A percentile compares a stretch with the other conserved stretches of the same genome.
Evolutionary conservation across 2,888 invertebrate species (phyloP).

Genomic region (Molanna angustata): DNA sequence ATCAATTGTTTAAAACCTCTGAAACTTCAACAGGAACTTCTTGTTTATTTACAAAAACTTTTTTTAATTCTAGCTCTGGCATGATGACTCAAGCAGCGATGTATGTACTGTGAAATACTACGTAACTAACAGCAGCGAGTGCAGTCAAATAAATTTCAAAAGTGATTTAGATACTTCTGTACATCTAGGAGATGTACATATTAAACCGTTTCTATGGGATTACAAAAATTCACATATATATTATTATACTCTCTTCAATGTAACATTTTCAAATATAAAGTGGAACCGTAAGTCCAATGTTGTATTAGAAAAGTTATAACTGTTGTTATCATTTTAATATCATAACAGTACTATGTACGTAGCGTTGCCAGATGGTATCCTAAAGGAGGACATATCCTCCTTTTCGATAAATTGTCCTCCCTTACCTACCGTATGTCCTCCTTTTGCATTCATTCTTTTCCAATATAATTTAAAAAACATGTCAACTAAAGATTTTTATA

Average conservation of each 20-base stretch:
- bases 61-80: constrained; percentile 18
- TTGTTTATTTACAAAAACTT: too few relatives aligned
- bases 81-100: background rate
- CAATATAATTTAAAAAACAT: too few relatives aligned
- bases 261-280: constrained; percentile 24
- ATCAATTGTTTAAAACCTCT: background rate
- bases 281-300: constrained; percentile 27
- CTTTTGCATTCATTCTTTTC: too few relatives aligned
- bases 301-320: too few relatives aligned
- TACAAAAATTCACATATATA: constrained; percentile 15
- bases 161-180: background rate
- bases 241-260: constrained; percentile 23
- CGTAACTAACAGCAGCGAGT: constrained; percentile 17
- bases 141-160: constrained; percentile 16
- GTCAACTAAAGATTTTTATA: too few relatives aligned
- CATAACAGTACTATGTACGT: too few relatives aligned
- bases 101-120: constrained; percentile 18
- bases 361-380: too few relatives aligned
- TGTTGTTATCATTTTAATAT: too few relatives aligned
- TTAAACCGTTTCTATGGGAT: constrained; percentile 25
- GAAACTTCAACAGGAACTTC: background rate
- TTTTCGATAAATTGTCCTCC: too few relatives aligned
- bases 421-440: too few relatives aligned
- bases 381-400: too few relatives aligned
- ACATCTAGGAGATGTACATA: constrained; percentile 20